These are phyloP conservation scores for Leptinotarsa rubiginosa DNA, from an alignment of 2,888 invertebrate genomes.

Conservation along the genomic window DNA sequence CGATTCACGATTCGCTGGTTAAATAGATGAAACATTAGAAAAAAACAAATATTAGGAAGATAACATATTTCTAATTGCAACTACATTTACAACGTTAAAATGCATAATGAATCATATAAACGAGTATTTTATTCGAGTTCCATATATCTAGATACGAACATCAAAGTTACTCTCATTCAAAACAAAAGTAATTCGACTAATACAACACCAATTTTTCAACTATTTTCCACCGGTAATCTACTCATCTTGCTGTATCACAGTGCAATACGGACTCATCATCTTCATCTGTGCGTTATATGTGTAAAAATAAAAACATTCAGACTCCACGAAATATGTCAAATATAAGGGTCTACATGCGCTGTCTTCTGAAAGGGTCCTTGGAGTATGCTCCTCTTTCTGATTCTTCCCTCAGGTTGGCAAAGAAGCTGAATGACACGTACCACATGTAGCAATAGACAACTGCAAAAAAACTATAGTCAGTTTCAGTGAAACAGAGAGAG, in stretches of 20 bases:
- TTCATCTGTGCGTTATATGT: neutral
- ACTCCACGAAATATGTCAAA: neutral
- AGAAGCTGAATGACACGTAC: slow-evolving; percentile 87
- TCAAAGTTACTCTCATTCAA: too few species aligned
- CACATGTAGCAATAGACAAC: slow-evolving; percentile 84
- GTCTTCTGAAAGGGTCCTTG: slow-evolving; percentile 75
- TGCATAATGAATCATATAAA: too few species aligned
- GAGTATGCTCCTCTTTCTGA: slow-evolving; percentile 80
- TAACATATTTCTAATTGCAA: too few species aligned
- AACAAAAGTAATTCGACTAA: too few species aligned
- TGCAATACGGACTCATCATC: neutral
- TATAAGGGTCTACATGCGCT: slow-evolving; percentile 45
- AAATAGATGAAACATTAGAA: too few species aligned
- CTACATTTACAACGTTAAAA: too few species aligned
- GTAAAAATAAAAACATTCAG: neutral
- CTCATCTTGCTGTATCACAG: neutral
- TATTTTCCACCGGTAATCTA: neutral
- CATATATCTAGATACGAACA: too few species aligned
- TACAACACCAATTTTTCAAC: neutral
- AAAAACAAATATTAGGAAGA: too few species aligned
- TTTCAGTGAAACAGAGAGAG: neutral
- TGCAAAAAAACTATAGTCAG: slow-evolving; percentile 67
- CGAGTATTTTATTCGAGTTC: too few species aligned
- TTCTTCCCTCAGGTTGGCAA: slow-evolving; percentile 77
- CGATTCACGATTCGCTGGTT: too few species aligned